Evolutionary conservation across 2,113 vertebrate species (phyloP).

Genomic region (Ranitomeya imitator): DNA sequence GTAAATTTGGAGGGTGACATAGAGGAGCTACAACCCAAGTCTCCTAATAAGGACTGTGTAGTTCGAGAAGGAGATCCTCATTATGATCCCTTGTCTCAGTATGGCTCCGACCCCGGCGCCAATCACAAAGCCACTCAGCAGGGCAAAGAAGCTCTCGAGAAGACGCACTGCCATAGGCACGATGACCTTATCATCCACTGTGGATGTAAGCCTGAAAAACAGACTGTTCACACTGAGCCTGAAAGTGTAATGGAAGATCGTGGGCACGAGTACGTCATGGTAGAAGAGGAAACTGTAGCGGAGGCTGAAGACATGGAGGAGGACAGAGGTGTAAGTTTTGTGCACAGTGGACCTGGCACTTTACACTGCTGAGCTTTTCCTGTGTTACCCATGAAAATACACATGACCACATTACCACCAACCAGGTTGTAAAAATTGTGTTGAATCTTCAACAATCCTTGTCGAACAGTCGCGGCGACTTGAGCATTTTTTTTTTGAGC

Average conservation of each 20-base stretch:
- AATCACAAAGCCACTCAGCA: not conserved
- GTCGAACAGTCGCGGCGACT: too few relatives aligned
- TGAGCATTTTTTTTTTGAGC: too few relatives aligned
- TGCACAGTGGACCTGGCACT: too few relatives aligned
- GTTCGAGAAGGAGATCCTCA: slow-evolving; percentile 59
- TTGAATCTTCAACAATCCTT: not conserved
- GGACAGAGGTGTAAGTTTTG: slow-evolving; percentile 61
- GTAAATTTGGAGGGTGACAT: accelerated
- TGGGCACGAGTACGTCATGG: slow-evolving; percentile 72
- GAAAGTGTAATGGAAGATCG: not conserved
- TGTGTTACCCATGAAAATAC: not conserved
- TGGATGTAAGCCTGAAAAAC: slow-evolving; percentile 49
- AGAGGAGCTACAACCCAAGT: not conserved
- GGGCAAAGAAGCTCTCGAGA: slow-evolving; percentile 18
- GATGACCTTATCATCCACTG: slow-evolving; percentile 51
- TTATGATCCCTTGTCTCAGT: slow-evolving; percentile 26
- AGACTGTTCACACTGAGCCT: not conserved
- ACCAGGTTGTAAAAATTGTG: not conserved
- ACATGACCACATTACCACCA: not conserved
- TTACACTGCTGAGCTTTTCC: too few relatives aligned
- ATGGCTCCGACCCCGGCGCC: slow-evolving; percentile 8
- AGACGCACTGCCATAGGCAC: slow-evolving; percentile 47
- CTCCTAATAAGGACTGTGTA: slow-evolving; percentile 13
- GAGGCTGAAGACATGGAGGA: slow-evolving; percentile 49
- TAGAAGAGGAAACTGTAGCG: slow-evolving; percentile 66